Percentiles rank a stretch among this genome's conserved stretches.
Conservation (phyloP, 2,888 invertebrate genomes). For the Cephus pygmeus region DNA sequence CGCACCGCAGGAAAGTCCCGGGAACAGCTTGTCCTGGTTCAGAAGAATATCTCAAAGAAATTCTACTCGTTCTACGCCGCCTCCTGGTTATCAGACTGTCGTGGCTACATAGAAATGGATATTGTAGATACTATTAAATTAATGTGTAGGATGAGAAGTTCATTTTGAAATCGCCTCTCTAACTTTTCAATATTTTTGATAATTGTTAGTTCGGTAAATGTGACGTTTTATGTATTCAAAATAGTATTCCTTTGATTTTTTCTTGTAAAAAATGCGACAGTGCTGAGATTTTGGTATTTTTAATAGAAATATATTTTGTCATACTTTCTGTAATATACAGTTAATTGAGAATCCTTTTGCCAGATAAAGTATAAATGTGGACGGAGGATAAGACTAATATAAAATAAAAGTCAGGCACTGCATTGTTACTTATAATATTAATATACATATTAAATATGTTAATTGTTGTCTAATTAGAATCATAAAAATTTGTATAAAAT, state of each 20-base stretch:
- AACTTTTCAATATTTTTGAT: background rate
- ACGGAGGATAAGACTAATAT: background rate
- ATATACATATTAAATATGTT: no score
- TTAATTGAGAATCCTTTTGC: background rate
- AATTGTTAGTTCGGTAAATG: background rate
- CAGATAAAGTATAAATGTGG: background rate
- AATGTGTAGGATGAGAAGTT: background rate
- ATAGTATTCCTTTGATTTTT: background rate
- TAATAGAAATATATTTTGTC: background rate
- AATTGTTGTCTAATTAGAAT: background rate
- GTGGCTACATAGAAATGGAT: background rate
- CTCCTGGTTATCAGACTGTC: slow-evolving; percentile 29
- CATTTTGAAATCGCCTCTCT: background rate
- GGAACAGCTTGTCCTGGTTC: slow-evolving; percentile 21
- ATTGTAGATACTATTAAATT: background rate
- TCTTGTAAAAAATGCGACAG: background rate
- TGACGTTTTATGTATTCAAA: background rate
- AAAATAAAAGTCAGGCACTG: background rate
- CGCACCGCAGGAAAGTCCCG: slow-evolving; percentile 10
- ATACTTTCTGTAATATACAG: background rate
- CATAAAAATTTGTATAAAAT: background rate
- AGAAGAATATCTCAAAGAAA: slow-evolving; percentile 22
- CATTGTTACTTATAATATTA: background rate
- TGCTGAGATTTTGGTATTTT: background rate
- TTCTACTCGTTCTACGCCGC: slow-evolving; percentile 27